A percentile compares a stretch with the other conserved stretches of the same genome.
Evolutionary conservation across 2,888 invertebrate genomes (phyloP).

Genomic region (Drosophila borborema): DNA sequence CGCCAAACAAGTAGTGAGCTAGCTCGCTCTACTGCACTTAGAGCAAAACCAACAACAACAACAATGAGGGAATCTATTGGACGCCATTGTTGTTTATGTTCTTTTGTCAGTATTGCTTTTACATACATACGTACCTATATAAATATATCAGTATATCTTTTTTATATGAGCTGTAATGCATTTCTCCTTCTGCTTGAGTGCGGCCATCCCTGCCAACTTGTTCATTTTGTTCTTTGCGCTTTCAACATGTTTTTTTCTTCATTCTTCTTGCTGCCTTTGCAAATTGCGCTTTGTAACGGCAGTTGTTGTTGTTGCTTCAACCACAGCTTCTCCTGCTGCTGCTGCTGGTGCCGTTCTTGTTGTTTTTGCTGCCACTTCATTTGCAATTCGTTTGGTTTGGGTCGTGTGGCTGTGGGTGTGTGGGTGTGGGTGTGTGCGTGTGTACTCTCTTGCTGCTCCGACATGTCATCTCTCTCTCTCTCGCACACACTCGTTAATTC

Average conservation of each 20-base stretch:
- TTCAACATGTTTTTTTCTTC: conserved; percentile 34
- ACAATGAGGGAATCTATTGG: conserved; percentile 30
- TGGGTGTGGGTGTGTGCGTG: conserved; percentile 7
- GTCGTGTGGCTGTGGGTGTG: conserved; percentile 20
- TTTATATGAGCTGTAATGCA: conserved; percentile 35
- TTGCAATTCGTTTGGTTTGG: conserved; percentile 50
- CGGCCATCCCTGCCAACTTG: conserved; percentile 37
- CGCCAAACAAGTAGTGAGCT: conserved; percentile 28
- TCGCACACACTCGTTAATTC: conserved; percentile 25
- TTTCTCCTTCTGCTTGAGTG: conserved; percentile 31
- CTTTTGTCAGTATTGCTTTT: conserved; percentile 51
- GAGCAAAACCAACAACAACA: conserved; percentile 15
- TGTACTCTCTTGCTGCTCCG: conserved; percentile 16
- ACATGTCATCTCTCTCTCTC: conserved; percentile 16
- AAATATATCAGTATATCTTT: conserved; percentile 1
- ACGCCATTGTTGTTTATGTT: conserved; percentile 38
- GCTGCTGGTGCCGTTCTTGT: conserved; percentile 1
- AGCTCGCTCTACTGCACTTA: conserved; percentile 18
- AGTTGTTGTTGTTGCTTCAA: conserved; percentile 31
- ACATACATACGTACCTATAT: background rate
- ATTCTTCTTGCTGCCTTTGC: conserved; percentile 35
- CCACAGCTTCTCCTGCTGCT: conserved; percentile 9
- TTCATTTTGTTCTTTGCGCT: conserved; percentile 36
- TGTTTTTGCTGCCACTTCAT: conserved; percentile 62
- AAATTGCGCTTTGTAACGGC: conserved; percentile 43